Conservation (phyloP, 2,888 invertebrate species). For the Elmis aenea region DNA sequence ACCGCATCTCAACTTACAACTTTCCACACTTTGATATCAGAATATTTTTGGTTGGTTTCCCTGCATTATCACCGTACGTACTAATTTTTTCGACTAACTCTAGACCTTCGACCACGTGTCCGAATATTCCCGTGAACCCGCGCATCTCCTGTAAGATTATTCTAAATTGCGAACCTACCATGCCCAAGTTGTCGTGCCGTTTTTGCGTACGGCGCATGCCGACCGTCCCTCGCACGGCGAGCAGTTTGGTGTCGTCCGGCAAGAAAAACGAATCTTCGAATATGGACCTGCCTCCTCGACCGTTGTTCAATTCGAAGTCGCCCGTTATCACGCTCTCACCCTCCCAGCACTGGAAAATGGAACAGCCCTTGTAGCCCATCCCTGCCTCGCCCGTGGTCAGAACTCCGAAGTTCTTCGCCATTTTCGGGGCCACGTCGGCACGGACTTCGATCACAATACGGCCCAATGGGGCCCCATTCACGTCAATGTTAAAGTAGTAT, state of each 20-base stretch:
- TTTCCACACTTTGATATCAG: constrained; percentile 71
- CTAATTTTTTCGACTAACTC: constrained; percentile 75
- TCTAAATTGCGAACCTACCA: constrained; percentile 82
- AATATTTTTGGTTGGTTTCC: constrained; percentile 71
- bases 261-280: constrained; percentile 74
- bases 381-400: constrained; percentile 69
- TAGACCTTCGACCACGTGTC: constrained; percentile 72
- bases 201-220: constrained; percentile 79
- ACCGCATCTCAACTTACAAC: constrained; percentile 52
- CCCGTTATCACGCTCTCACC: constrained; percentile 77
- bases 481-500: constrained; percentile 72
- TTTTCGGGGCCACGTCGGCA: constrained; percentile 73
- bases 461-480: constrained; percentile 64
- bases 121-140: constrained; percentile 78
- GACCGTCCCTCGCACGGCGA: constrained; percentile 70
- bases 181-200: constrained; percentile 71
- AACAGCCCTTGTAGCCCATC: constrained; percentile 73
- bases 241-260: constrained; percentile 75
- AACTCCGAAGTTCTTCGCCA: constrained; percentile 74
- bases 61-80: constrained; percentile 70
- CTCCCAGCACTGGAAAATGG: constrained; percentile 78
- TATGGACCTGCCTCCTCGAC: constrained; percentile 71
- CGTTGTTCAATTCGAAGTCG: constrained; percentile 76
- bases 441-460: constrained; percentile 73
- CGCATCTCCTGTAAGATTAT: constrained; percentile 77